Percentiles rank a stretch among this genome's conserved stretches.
phyloP scores from a whole-genome alignment of 2,113 vertebrate species.

The Lepidothrix coronata region DNA sequence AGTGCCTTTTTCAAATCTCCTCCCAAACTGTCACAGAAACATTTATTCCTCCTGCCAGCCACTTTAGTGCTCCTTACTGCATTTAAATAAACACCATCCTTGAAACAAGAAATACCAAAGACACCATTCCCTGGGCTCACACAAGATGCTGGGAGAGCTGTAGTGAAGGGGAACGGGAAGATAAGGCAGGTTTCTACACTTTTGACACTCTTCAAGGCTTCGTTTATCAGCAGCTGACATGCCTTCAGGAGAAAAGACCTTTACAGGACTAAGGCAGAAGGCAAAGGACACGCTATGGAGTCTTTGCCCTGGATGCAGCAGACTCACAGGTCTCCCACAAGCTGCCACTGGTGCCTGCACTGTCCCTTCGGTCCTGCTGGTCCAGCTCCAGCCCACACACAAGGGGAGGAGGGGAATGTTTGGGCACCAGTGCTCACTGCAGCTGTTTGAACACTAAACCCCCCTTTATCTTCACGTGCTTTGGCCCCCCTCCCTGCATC shows the following conservation, averaged over 20 bases:
- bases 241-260: neutral
- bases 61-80: neutral
- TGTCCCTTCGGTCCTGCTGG: fast-evolving
- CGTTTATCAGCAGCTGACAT: neutral
- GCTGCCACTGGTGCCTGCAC: neutral
- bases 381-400: neutral
- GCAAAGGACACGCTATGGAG: fast-evolving
- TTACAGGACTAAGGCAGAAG: neutral
- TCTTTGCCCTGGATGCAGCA: neutral
- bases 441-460: neutral
- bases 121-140: neutral
- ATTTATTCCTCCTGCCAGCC: neutral
- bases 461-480: neutral
- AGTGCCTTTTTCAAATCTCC: neutral
- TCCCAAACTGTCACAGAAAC: constrained; percentile 1
- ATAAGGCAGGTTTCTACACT: neutral
- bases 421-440: neutral
- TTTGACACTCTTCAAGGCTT: neutral
- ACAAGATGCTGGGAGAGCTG: neutral
- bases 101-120: neutral
- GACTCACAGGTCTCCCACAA: neutral
- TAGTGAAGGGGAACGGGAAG: fast-evolving
- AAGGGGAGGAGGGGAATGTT: neutral
- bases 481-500: neutral
- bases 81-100: constrained; percentile 2